Base-by-base conservation (phyloP, 2,888 invertebrate genomes). In the Cryptus viduatorius region DNA sequence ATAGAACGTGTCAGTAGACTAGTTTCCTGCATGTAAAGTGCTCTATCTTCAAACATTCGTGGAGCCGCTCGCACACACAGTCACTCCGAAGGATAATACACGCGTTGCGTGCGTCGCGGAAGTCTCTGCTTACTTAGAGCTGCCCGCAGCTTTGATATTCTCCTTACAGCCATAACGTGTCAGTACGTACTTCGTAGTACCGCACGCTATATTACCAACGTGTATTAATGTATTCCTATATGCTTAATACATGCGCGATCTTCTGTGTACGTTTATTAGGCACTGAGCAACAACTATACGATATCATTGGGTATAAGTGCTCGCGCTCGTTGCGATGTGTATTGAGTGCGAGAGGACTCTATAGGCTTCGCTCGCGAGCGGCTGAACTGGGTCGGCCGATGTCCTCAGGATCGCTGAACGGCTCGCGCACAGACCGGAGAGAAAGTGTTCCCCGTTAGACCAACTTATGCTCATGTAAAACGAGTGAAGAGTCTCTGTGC, bases 51-150 rank as follows among this genome's bases (percentile, higher is more conserved):
- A 53, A 14, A 61, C 29, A 61, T 61, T 61, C 14, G 59, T 29
- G 31, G 31, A 12, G 59, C 14, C 59, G 37, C 65, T 64, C 31
- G 50, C 14, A 64, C 24, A 61, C n/a, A 14, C 1, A 14, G 4
- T 31, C 50, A 42, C 53, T 19, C 59, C 42, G 75, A 75, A 42
- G 68, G 24, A 61, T 8, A 64, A 71, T 64, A 76, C 75, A 78
- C 77, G 67, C 82, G 72, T 77, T 82, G 82, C 82, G 82, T 82
- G 78, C 72, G 72, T 82, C 82, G 53, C 78, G 78, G 78, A 82
- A 82, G 78, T 82, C 48, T 61, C 59, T 61, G 59, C 59, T 61
- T 68, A 72, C 65, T 72, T 67, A 56, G 71, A 71, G 48, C 50
- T 61, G 72, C 73, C 72, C 67, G 72, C 82, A 73, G 72, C 82